Base-by-base conservation (phyloP, 1,140 invertebrate genomes). In the Formica selysi region DNA sequence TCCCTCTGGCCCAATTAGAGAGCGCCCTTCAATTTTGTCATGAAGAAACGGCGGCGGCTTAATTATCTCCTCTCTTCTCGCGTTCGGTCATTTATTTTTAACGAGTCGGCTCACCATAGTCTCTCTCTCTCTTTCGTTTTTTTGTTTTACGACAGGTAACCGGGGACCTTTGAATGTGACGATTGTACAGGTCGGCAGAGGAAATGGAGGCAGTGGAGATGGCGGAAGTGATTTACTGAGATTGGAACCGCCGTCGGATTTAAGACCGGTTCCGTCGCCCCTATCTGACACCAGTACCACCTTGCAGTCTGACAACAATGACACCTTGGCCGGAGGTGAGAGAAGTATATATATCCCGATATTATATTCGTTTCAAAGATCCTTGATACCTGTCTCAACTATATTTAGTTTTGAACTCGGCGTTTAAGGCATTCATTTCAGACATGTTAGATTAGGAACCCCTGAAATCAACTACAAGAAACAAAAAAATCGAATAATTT, bases 81-180 rank as follows among this genome's bases (percentile, higher is more conserved):
- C 2, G 29, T 65, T 57, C 4, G 16, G 7, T 16, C 4, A 36
- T 48, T 51, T 86, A 70, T 67, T 67, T 67, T 68, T 76, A 62
- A 36, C 22, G 19, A 29, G n/a, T 16, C 8, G 1, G 10, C 57
- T 87, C 62, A 81, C 61, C 51, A 48, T 38, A 10, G 73, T 64
- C 57, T 85, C 73, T 48, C 22, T 62, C 38, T 88, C 5, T 38
- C 4, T 71, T n/a, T n/a, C n/a, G n/a, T 68, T 22, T 74, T 22
- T 86, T 54, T 79, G 87, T 93, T 91, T 88, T 87, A 73, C 48
- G 51, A 19, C 86, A 94, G 94, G 93, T 94, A 94, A 94, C 93
- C 93, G 94, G 86, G 91, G 93, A 90, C 91, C 94, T 80, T 89
- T 94, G 86, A 94, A 94, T 81, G 93, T 94, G 44, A 94, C 94